Evolutionary conservation across 1,140 invertebrate genomes (phyloP).

Genomic region (Ptiloglossa arizonensis): DNA sequence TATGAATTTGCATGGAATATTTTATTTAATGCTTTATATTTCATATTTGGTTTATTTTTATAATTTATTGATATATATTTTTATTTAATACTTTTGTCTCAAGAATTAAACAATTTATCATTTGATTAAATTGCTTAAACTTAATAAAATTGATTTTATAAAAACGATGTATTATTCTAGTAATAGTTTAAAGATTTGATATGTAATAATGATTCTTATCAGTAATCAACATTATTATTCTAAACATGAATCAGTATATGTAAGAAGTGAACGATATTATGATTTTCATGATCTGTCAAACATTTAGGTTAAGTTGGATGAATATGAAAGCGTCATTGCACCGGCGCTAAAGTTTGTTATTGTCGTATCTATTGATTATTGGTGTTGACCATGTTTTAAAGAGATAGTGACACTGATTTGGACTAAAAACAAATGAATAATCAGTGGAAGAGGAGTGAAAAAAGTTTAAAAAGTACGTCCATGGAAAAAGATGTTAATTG

Average conservation of each 20-base stretch:
- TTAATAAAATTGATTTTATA: neutral
- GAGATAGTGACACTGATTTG: constrained; percentile 1
- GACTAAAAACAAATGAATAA: constrained; percentile 47
- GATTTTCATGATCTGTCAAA: neutral
- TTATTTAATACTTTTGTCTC: neutral
- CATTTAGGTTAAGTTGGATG: constrained; percentile 32
- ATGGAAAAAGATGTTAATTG: neutral
- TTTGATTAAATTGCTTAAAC: neutral
- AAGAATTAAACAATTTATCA: neutral
- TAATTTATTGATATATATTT: neutral
- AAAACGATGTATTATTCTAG: neutral
- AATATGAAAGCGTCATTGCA: constrained; percentile 56
- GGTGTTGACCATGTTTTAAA: constrained; percentile 30
- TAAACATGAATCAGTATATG: neutral
- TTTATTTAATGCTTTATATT: neutral
- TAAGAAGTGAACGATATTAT: neutral
- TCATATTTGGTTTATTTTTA: neutral
- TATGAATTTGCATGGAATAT: neutral
- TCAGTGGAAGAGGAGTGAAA: constrained; percentile 7
- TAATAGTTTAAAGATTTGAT: neutral
- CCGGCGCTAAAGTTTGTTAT: constrained; percentile 62
- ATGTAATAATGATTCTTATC: neutral
- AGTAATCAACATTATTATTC: neutral
- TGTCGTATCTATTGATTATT: constrained; percentile 68
- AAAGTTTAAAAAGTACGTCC: constrained; percentile 4